A percentile compares a stretch with the other conserved stretches of the same genome.
Evolutionary conservation across 2,888 invertebrate genomes (phyloP).

Genomic region (Cylindroiulus punctatus): DNA sequence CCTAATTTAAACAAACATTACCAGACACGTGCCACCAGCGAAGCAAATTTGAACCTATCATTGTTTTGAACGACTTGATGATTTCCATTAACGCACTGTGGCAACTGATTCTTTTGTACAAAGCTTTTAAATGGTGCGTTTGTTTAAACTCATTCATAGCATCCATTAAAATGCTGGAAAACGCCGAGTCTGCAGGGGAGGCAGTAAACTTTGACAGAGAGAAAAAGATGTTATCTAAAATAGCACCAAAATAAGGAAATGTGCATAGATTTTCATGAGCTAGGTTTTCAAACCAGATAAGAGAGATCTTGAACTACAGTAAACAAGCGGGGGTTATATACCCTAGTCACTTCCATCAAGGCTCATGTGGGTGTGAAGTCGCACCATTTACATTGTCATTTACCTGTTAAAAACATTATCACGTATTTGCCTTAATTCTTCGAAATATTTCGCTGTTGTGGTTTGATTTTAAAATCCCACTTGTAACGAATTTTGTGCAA

Average conservation of each 20-base stretch:
- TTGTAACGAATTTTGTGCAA: no score
- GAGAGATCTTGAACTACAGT: background rate
- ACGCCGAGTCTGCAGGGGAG: background rate
- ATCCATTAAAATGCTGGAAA: background rate
- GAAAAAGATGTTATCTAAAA: constrained; percentile 12
- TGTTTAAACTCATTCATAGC: background rate
- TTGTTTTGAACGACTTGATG: no score
- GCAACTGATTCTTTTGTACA: background rate
- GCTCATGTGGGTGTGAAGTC: no score
- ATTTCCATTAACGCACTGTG: background rate
- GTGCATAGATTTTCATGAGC: background rate
- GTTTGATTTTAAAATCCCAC: no score
- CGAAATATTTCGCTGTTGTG: no score
- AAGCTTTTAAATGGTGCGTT: background rate
- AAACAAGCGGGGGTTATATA: background rate
- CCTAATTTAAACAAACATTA: constrained; percentile 3
- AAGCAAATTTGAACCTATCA: no score
- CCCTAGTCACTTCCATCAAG: no score
- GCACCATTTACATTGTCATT: no score
- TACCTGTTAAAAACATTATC: no score
- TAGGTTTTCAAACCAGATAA: background rate
- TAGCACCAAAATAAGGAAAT: background rate
- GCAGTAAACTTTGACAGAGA: background rate
- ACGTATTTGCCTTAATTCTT: no score
- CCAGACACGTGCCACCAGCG: background rate